Evolutionary conservation across 2,797 vertebrate species (phyloP), one percentile per base, ranked within the genome.

Genomic region (Microctenopoma stevenorrisi): DNA sequence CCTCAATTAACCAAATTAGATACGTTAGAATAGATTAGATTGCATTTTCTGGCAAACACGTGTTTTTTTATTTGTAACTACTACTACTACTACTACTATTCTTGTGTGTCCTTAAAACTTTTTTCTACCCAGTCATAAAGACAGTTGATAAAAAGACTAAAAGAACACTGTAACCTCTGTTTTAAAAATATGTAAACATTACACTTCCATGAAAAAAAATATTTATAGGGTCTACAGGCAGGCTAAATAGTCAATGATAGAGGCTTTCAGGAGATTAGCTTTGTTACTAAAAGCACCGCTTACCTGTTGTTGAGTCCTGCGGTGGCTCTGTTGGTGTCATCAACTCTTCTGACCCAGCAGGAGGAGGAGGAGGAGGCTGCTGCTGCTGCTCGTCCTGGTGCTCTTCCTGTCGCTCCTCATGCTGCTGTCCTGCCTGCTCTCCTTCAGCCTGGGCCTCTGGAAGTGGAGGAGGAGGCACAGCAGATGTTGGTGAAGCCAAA

Each of bases 391-490:
- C 82, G 7, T 87, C 87, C 49, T 72, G 84, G 10, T 11, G 46
- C n/a, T 84, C 52, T 16, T 83, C 78, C 67, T 77, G 79, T 38
- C 64, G 25, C 33, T 82, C 77, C 43, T 85, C 82, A 12, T n/a
- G 12, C 16, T 74, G 72, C 67, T 76, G 86, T n/a, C 86, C 89
- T 49, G 73, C 64, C 37, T 87, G 93, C 18, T 90, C 86, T 16
- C 78, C 90, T 13, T 90, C 93, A 15, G 85, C 87, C 37, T 84
- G 89, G 61, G 70, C 42, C 44, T 91, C 91, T 69, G 91, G 87
- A 13, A 90, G 84, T 4, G 92, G 90, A 38, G 90, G 88, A 8
- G 84, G 86, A 55, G 91, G 90, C 44, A 81, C 78, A 1, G 66
- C 68, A 22, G 88, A 57, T 64, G 79, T 66, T 60, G 93, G 82